Evolutionary conservation across 1,140 invertebrate species (phyloP).

Genomic region (Brachionus paranguensis): DNA sequence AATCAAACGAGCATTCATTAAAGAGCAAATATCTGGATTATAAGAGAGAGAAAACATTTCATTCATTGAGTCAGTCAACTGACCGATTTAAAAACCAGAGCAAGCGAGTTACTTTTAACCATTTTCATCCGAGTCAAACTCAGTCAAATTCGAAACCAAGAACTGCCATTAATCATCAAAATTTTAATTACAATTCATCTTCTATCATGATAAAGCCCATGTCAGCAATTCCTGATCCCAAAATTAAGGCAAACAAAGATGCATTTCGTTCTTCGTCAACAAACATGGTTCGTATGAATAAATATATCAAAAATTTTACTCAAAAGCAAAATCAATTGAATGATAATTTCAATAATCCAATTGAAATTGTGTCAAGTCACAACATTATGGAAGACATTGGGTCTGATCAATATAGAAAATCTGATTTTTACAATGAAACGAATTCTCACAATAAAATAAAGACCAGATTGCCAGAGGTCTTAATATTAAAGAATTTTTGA

Average conservation of each 20-base stretch:
- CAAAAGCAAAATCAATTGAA: neutral
- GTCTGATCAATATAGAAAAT: neutral
- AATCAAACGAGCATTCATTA: slow-evolving; percentile 10
- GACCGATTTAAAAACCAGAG: neutral
- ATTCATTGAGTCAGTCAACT: neutral
- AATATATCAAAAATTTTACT: neutral
- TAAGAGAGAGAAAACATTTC: neutral
- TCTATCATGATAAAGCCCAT: neutral
- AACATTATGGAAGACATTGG: neutral
- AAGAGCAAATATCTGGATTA: slow-evolving; percentile 25
- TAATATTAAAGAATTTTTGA: neutral
- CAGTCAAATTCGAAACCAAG: neutral
- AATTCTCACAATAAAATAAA: neutral
- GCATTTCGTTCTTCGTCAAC: neutral
- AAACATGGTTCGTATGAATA: slow-evolving; percentile 3
- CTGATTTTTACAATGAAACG: neutral
- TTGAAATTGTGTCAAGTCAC: slow-evolving; percentile 1
- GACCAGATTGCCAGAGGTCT: neutral
- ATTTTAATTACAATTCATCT: neutral
- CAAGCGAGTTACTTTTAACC: neutral
- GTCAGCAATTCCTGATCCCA: neutral
- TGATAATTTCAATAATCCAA: neutral
- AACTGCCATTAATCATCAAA: neutral
- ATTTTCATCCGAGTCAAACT: neutral
- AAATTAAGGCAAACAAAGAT: neutral